Evolutionary conservation across 2,888 invertebrate species (phyloP), one percentile per base, ranked within the genome.

Genomic region (Heliconius charithonia): DNA sequence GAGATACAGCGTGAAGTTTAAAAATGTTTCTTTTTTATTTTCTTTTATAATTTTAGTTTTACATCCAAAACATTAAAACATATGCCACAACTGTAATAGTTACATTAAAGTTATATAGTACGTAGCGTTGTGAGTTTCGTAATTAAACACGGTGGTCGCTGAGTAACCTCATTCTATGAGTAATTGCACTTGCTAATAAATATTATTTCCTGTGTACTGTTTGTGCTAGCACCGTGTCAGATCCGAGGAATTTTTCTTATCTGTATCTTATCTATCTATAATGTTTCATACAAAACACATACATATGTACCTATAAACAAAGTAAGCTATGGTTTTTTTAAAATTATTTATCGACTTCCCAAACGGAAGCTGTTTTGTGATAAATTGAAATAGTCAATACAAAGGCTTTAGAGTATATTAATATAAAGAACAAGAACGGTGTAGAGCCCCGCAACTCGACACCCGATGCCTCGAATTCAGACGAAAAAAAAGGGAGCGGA

Each of bases 111-210:
- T 32, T 3, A 59, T 3, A 59, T 59, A 63, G n/a, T 25, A 73
- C 22, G n/a, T n/a, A 62, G 10, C 27, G 29, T 59, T 27, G 71
- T 71, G 19, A 70, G 62, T 78, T 78, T 69, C 74, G 32, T n/a
- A 67, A 72, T 74, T 32, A 67, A 37, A 65, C 56, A 65, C 78
- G 73, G 80, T 76, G 78, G 79, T 76, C 76, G 65, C 4, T 74
- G 80, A 80, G 78, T 80, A 78, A 80, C 75, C 72, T 76, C 29
- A 65, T 67, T 72, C 74, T 75, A 79, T 79, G 79, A 81, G 77
- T 75, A 81, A 81, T 71, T 67, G 41, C 72, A 79, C 74, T 77
- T 62, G 81, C 71, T 77, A 73, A 79, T 73, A 77, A 75, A 77
- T 51, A 79, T 41, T 56, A 72, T 77, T 77, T 79, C 79, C 80